phyloP scores from a whole-genome alignment of 1,140 invertebrate species.

The Trichonephila clavata region DNA sequence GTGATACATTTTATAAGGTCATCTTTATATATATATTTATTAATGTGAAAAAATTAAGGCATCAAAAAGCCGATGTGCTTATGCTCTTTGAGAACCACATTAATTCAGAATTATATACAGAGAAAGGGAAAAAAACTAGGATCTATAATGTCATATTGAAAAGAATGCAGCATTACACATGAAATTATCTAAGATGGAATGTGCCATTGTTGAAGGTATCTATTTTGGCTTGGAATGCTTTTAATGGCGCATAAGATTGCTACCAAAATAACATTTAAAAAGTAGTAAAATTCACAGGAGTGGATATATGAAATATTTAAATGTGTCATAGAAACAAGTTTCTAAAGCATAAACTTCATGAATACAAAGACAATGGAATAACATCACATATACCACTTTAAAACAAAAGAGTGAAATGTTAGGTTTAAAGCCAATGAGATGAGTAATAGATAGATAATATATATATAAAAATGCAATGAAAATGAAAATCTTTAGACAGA shows the following conservation, averaged over 20 bases:
- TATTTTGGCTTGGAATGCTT: constrained; percentile 73
- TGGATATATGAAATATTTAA: constrained; percentile 22
- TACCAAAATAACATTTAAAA: constrained; percentile 42
- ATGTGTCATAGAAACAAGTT: constrained; percentile 34
- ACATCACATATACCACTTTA: constrained; percentile 14
- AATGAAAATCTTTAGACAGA: constrained; percentile 16
- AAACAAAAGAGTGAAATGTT: neutral
- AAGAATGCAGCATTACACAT: constrained; percentile 72
- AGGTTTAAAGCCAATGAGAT: constrained; percentile 56
- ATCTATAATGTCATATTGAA: constrained; percentile 49
- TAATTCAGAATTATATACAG: constrained; percentile 60
- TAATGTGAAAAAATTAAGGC: neutral
- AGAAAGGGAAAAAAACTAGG: constrained; percentile 32
- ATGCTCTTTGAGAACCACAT: constrained; percentile 73
- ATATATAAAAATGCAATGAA: constrained; percentile 23
- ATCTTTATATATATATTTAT: neutral
- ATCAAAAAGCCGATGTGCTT: neutral
- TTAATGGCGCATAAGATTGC: constrained; percentile 38
- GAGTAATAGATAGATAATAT: constrained; percentile 49
- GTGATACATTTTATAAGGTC: neutral
- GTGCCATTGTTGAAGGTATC: constrained; percentile 76
- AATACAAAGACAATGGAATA: constrained; percentile 38
- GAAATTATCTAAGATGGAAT: constrained; percentile 74
- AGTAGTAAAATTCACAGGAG: constrained; percentile 66
- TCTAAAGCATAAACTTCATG: constrained; percentile 17